Evolutionary conservation across 2,797 vertebrate species (phyloP), one percentile per base, ranked within the genome.

Genomic region (Neosilurus mollespiculum): DNA sequence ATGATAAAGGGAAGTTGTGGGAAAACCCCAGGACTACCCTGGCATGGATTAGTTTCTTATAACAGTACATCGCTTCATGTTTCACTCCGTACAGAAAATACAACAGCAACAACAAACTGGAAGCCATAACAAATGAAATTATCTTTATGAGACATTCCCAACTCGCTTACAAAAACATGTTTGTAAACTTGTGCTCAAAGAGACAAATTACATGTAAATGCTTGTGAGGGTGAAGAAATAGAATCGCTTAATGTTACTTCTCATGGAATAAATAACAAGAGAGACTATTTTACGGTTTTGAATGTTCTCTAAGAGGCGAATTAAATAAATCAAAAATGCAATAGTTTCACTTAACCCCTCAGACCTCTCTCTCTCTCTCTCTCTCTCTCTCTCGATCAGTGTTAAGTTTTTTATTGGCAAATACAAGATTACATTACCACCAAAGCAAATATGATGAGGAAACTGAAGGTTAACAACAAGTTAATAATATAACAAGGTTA

Each of bases 381-480:
- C 6, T 26, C 54, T 34, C 8, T 20, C 16, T 18, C 49, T 53
- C 70, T 24, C 70, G 7, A 1, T 26, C 53, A 26, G 4, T 22
- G 11, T 59, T 76, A 11, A 37, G 26, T 18, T 76, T 18, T 75
- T 37, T 34, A 20, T 56, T 37, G 73, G 2, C 73, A 77, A 77
- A 77, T 2, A 34, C 73, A 37, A n/a, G 73, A 58, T 9, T 77
- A 14, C 11, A 77, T 77, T 61, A 61, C 30, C 59, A 11, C 30
- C 56, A 61, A 61, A 59, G 30, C 30, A 61, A 77, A 37, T 34
- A 58, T 15, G 56, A 43, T 26, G 4, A 58, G 53, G 34, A 77
- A 15, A 75, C 22, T 75, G 72, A 75, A 58, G 26, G 53, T 75
- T 75, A 77, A 77, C n/a, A 34, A 22, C 51, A 37, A 56, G 26